Conservation (phyloP, 2,797 vertebrate species). For the Microctenopoma stevenorrisi region DNA sequence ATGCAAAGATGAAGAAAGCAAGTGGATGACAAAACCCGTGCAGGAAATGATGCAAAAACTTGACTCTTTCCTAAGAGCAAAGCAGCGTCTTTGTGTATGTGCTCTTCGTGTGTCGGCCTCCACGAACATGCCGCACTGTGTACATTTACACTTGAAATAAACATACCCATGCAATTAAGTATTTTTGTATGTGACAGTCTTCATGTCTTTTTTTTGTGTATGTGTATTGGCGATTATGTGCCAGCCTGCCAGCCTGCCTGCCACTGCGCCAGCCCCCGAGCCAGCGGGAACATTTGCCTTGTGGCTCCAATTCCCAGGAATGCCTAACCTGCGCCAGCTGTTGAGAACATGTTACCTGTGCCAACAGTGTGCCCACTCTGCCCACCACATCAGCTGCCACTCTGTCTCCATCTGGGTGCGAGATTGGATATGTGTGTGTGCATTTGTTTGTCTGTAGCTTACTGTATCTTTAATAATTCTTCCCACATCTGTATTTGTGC, state of each 20-base stretch:
- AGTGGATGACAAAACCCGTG: constrained; percentile 9
- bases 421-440: constrained; percentile 81
- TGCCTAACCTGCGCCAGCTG: constrained; percentile 99
- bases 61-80: constrained; percentile 36
- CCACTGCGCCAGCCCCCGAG: constrained; percentile 89
- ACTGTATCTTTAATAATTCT: constrained; percentile 57
- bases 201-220: constrained; percentile 40
- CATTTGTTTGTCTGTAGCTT: constrained; percentile 61
- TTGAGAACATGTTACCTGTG: constrained; percentile 99
- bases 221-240: constrained; percentile 58
- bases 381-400: constrained; percentile 98
- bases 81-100: constrained; percentile 33
- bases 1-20: constrained; percentile 24
- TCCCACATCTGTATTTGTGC: constrained; percentile 75
- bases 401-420: constrained; percentile 95
- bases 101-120: constrained; percentile 11
- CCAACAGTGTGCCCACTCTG: constrained; percentile 93
- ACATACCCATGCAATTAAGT: constrained; percentile 9
- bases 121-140: constrained; percentile 1
- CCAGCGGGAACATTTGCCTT: constrained; percentile 99
- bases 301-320: constrained; percentile 99
- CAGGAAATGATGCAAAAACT: constrained; percentile 7
- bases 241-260: constrained; percentile 92
- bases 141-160: neutral
- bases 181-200: constrained; percentile 27